Percentiles rank a stretch among this genome's conserved stretches.
Evolutionary conservation across 2,797 vertebrate species (phyloP).

Genomic region (Luscinia megarhynchos): DNA sequence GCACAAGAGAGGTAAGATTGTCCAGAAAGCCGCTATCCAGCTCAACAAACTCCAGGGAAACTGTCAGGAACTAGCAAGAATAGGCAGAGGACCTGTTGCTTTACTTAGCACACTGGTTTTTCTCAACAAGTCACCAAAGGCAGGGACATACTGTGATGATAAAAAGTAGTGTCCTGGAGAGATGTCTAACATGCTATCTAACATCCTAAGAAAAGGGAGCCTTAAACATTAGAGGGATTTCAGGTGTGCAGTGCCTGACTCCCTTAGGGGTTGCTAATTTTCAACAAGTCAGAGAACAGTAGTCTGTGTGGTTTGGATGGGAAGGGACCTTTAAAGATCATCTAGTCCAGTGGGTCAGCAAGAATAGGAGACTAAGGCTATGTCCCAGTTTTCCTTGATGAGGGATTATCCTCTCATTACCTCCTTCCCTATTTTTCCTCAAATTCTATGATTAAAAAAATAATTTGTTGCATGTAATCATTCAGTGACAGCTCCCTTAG

Average conservation of each 20-base stretch:
- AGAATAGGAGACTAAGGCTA: background rate
- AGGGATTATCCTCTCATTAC: background rate
- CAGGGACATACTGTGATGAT: background rate
- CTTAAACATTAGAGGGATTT: background rate
- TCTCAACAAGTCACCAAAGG: accelerated
- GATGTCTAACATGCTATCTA: accelerated
- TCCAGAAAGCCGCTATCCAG: background rate
- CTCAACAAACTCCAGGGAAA: background rate
- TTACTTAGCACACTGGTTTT: background rate
- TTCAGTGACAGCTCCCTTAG: background rate
- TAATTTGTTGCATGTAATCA: background rate
- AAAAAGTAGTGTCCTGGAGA: background rate
- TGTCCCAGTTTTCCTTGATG: background rate
- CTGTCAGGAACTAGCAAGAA: background rate
- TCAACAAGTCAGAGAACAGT: background rate
- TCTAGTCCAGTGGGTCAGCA: background rate
- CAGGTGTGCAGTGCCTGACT: too few relatives aligned
- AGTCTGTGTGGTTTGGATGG: background rate
- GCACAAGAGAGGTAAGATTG: background rate
- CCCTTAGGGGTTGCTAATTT: background rate
- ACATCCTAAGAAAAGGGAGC: background rate
- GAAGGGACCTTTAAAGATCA: background rate
- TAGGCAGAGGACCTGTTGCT: background rate
- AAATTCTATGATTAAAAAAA: background rate
- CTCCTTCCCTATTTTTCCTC: background rate